phyloP scores from a whole-genome alignment of 2,888 invertebrate genomes.

The Epinotia brunnichana region DNA sequence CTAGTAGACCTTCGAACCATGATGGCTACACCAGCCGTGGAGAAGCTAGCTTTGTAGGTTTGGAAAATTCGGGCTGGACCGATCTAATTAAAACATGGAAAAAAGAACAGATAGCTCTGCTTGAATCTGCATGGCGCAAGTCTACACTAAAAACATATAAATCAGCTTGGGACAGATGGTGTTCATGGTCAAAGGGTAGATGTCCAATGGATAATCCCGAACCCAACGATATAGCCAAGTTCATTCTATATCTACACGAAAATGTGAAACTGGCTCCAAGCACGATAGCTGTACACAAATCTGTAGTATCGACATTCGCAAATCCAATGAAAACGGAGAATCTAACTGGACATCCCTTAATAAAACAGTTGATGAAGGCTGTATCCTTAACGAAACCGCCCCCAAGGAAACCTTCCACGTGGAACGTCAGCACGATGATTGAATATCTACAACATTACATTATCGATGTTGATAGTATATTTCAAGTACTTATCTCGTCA shows the following conservation, averaged over 20 bases:
- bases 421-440: neutral
- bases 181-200: too few species aligned
- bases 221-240: neutral
- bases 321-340: neutral
- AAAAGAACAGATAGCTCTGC: neutral
- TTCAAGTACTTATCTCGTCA: slow-evolving; percentile 6
- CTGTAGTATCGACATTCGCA: neutral
- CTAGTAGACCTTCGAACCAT: too few species aligned
- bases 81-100: too few species aligned
- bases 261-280: slow-evolving; percentile 3
- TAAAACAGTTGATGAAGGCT: neutral
- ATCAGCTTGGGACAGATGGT: too few species aligned
- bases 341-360: neutral
- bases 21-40: too few species aligned
- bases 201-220: neutral
- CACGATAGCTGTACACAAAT: too few species aligned
- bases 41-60: too few species aligned
- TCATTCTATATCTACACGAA: slow-evolving; percentile 1
- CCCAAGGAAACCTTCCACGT: neutral
- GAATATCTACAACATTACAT: neutral
- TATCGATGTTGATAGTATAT: neutral
- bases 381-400: neutral
- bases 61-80: too few species aligned
- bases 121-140: slow-evolving; percentile 1
- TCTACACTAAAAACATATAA: too few species aligned